Conservation (phyloP, 2,797 vertebrate species). For the Fistularia commersonii region DNA sequence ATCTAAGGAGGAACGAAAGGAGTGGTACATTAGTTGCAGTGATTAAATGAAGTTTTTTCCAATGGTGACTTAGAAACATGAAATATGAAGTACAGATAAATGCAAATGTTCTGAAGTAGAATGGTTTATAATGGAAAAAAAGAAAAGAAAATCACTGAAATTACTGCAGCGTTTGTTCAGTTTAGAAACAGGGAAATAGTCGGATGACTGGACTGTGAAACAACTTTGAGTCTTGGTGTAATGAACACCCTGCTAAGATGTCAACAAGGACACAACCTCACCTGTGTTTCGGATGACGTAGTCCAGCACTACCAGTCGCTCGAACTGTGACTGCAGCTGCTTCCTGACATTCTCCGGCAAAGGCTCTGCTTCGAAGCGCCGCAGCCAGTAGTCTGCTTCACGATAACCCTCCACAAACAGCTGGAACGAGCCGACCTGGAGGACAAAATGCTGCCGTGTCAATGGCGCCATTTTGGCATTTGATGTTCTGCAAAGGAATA, state of each 20-base stretch:
- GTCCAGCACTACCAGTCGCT: slow-evolving; percentile 91
- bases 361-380: slow-evolving; percentile 93
- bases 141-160: no score
- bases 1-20: slow-evolving; percentile 72
- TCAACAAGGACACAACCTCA: slow-evolving; percentile 46
- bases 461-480: neutral
- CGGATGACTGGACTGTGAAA: no score
- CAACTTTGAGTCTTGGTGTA: neutral
- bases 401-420: slow-evolving; percentile 95
- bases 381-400: slow-evolving; percentile 94
- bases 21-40: neutral
- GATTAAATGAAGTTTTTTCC: no score
- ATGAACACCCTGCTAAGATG: slow-evolving; percentile 1
- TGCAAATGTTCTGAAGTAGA: no score
- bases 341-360: slow-evolving; percentile 96
- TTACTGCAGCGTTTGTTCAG: no score
- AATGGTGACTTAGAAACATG: neutral
- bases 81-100: neutral
- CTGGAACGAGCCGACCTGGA: slow-evolving; percentile 95
- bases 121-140: no score
- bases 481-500: neutral
- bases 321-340: slow-evolving; percentile 95
- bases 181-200: no score
- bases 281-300: slow-evolving; percentile 98
- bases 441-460: neutral